phyloP scores from a whole-genome alignment of 2,888 invertebrate species.

The Cosmia trapezina region DNA sequence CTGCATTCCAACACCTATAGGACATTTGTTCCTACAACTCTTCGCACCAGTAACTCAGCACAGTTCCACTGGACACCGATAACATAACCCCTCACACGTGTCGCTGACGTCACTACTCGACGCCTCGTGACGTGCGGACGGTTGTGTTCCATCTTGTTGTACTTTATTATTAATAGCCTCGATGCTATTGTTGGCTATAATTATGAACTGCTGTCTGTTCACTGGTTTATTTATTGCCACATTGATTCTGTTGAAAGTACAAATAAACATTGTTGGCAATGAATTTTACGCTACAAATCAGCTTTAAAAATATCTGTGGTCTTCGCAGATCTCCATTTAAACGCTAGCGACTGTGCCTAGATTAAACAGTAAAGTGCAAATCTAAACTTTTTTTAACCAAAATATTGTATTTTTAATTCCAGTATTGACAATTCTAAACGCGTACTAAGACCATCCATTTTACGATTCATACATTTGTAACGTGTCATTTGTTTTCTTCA shows the following conservation, averaged over 20 bases:
- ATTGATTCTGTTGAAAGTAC: not conserved
- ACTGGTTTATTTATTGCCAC: not conserved
- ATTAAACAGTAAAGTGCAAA: not conserved
- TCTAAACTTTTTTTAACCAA: not conserved
- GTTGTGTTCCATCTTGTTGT: not conserved
- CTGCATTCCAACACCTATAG: not conserved
- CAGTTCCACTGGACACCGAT: not conserved
- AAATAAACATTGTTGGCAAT: not conserved
- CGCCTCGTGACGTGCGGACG: not conserved
- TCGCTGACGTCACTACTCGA: constrained; percentile 7
- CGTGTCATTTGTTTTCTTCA: not conserved
- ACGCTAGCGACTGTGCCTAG: not conserved
- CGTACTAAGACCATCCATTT: not conserved
- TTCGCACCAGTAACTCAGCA: not conserved
- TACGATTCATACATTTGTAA: too few species aligned
- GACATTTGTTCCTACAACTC: too few species aligned
- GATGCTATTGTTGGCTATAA: not conserved
- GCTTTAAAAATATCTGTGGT: not conserved
- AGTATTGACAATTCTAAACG: not conserved
- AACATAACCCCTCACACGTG: not conserved
- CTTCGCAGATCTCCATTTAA: not conserved
- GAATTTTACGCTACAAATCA: not conserved
- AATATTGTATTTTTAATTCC: not conserved
- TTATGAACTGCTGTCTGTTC: not conserved
- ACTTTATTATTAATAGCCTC: not conserved